A percentile compares a stretch with the other conserved stretches of the same genome.
Conservation (phyloP, 2,797 vertebrate species). For the Taeniopygia guttata region DNA sequence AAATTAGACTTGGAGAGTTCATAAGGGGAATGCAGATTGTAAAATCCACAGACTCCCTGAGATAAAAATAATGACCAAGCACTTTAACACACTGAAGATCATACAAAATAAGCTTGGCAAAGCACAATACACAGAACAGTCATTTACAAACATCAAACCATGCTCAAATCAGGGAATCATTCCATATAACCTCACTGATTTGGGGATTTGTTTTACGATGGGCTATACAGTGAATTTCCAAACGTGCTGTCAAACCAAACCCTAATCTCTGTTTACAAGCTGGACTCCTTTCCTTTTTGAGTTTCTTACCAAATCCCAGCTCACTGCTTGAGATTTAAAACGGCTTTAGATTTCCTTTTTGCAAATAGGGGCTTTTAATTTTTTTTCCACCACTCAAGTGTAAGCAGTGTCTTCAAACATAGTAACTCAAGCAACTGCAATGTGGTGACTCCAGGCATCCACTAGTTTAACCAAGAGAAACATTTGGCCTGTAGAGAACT, state of each 20-base stretch:
- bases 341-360: not conserved
- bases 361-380: not conserved
- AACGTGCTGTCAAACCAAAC: not conserved
- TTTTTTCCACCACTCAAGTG: not conserved
- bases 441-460: not conserved
- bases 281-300: not conserved
- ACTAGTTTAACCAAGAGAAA: not conserved
- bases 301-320: not conserved
- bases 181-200: not conserved
- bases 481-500: not conserved
- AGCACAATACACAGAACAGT: not conserved
- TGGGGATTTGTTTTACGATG: not conserved
- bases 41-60: constrained; percentile 51
- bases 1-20: constrained; percentile 52
- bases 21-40: constrained; percentile 31
- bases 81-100: constrained; percentile 20
- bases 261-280: not conserved
- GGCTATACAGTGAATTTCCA: not conserved
- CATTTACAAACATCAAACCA: constrained; percentile 10
- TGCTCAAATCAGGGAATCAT: not conserved
- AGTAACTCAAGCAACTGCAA: not conserved
- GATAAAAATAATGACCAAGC: constrained; percentile 50
- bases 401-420: not conserved
- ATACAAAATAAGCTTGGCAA: constrained; percentile 34
- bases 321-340: not conserved